Evolutionary conservation across 2,888 invertebrate species (phyloP).

Genomic region (Ferrisia virgata): DNA sequence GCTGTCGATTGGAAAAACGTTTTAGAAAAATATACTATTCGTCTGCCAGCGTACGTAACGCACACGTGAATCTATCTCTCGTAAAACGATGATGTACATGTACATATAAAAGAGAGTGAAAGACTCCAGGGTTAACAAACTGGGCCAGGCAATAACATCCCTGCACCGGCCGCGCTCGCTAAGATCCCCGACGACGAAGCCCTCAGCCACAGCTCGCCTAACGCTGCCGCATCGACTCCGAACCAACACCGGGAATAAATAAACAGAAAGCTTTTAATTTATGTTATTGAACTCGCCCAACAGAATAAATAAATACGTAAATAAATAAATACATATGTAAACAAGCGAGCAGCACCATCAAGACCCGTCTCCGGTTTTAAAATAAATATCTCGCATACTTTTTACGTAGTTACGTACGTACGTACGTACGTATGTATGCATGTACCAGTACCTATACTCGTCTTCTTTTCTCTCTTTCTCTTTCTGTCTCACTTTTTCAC

Average conservation of each 20-base stretch:
- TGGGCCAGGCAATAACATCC: slow-evolving; percentile 42
- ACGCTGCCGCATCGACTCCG: slow-evolving; percentile 3
- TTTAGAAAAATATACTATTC: background rate
- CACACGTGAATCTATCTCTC: background rate
- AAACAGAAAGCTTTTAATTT: slow-evolving; percentile 46
- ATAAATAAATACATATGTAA: slow-evolving; percentile 46
- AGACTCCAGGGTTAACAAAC: slow-evolving; percentile 43
- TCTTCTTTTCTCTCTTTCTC: background rate
- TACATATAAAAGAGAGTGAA: background rate
- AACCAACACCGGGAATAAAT: slow-evolving; percentile 41
- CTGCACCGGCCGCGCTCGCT: background rate
- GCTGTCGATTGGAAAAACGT: background rate
- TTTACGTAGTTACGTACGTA: background rate
- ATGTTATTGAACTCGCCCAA: slow-evolving; percentile 45
- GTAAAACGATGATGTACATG: background rate
- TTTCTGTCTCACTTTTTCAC: background rate
- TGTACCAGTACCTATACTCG: background rate
- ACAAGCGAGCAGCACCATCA: slow-evolving; percentile 38
- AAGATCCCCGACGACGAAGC: too few relatives aligned
- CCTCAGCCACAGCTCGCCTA: background rate
- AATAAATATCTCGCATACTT: slow-evolving; percentile 41
- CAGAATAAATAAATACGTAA: slow-evolving; percentile 46
- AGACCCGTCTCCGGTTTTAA: slow-evolving; percentile 45
- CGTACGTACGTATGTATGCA: background rate
- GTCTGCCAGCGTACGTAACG: too few relatives aligned